These are phyloP conservation scores for Suillia variegata DNA, from an alignment of 2,888 invertebrate species.

Conservation along the genomic window DNA sequence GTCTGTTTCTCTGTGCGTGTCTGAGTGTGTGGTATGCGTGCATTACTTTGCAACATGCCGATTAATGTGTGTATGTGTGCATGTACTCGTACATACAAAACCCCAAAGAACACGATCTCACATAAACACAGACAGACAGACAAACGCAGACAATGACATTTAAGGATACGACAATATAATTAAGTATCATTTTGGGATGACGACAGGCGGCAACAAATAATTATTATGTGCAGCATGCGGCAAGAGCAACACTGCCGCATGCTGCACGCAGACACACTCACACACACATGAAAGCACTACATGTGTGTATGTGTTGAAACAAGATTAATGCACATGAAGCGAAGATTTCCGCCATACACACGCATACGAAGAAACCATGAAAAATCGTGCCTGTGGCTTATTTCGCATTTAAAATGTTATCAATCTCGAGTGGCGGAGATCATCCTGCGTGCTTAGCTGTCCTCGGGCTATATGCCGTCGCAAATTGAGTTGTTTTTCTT, in stretches of 20 bases:
- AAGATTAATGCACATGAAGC: neutral
- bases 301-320: neutral
- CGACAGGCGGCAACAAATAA: slow-evolving; percentile 37
- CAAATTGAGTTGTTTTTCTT: slow-evolving; percentile 12
- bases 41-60: slow-evolving; percentile 42
- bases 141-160: slow-evolving; percentile 46
- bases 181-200: slow-evolving; percentile 47
- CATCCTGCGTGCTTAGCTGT: neutral
- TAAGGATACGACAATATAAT: slow-evolving; percentile 53
- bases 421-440: neutral
- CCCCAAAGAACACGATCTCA: neutral
- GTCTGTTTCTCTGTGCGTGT: neutral
- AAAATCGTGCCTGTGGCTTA: too few species aligned
- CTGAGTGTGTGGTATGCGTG: slow-evolving; percentile 12
- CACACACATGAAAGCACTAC: neutral
- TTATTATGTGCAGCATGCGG: slow-evolving; percentile 33
- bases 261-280: neutral
- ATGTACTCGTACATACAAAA: neutral
- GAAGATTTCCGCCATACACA: neutral
- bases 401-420: neutral
- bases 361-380: too few species aligned
- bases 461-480: neutral
- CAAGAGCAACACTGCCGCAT: neutral
- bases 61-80: slow-evolving; percentile 33
- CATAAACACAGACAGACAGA: neutral